Percentiles rank a stretch among this genome's conserved stretches.
Evolutionary conservation across 2,113 vertebrate species (phyloP).

Genomic region (Gobius niger): DNA sequence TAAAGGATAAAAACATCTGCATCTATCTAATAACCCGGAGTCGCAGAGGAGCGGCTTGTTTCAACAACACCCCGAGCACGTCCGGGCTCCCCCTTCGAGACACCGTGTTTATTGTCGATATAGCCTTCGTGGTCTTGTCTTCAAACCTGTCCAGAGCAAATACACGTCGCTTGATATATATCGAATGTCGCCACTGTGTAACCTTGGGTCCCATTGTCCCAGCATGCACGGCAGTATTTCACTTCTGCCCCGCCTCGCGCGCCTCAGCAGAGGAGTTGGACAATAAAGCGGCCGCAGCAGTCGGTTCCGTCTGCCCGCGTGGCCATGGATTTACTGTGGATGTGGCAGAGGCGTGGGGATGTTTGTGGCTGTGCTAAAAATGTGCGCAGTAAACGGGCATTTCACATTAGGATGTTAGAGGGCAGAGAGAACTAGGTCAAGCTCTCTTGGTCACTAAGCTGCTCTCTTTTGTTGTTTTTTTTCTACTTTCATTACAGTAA

Average conservation of each 20-base stretch:
- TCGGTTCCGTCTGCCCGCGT: background rate
- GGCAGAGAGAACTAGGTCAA: background rate
- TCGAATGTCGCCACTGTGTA: constrained; percentile 10
- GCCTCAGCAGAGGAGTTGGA: background rate
- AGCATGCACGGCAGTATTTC: constrained; percentile 15
- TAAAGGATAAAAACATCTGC: constrained; percentile 1
- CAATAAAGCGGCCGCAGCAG: background rate
- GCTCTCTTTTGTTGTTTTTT: too few relatives aligned
- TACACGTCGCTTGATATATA: constrained; percentile 7
- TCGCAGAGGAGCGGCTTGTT: constrained; percentile 11
- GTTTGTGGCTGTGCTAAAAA: background rate
- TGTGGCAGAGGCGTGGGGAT: background rate
- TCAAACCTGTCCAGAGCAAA: constrained; percentile 5
- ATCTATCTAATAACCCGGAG: constrained; percentile 15
- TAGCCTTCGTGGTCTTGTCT: background rate
- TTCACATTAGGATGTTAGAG: constrained; percentile 12
- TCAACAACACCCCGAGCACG: background rate
- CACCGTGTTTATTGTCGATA: constrained; percentile 13
- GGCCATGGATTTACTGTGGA: constrained; percentile 11
- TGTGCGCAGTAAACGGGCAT: constrained; percentile 9
- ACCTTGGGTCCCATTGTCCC: constrained; percentile 26
- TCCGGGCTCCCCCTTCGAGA: constrained; percentile 29
- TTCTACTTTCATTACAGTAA: too few relatives aligned
- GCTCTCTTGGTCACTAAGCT: background rate
- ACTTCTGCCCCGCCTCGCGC: background rate